A percentile compares a stretch with the other conserved stretches of the same genome.
Evolutionary conservation across 2,797 vertebrate genomes (phyloP).

Genomic region (Ptychobarbus kaznakovi): DNA sequence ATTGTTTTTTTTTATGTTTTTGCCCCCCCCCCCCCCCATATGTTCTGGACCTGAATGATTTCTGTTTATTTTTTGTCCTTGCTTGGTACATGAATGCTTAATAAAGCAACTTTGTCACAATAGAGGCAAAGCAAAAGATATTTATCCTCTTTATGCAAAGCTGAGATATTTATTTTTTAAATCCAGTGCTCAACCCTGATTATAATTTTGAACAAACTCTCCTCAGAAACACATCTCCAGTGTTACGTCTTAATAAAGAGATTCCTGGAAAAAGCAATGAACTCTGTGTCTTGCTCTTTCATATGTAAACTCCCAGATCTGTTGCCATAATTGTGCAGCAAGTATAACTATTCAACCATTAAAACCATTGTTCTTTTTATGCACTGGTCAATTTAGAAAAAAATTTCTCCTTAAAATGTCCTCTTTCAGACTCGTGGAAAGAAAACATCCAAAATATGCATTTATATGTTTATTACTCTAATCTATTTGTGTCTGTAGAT

Average conservation of each 20-base stretch:
- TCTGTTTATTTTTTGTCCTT: conserved; percentile 5
- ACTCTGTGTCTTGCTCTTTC: not conserved
- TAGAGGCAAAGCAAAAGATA: not conserved
- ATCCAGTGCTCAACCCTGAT: conserved; percentile 49
- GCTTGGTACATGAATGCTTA: conserved; percentile 31
- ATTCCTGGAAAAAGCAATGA: conserved; percentile 57
- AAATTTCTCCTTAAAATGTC: too few relatives aligned
- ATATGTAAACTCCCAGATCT: not conserved
- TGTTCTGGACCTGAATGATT: conserved; percentile 7
- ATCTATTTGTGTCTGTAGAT: too few relatives aligned
- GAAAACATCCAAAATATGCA: not conserved
- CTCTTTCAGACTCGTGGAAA: not conserved
- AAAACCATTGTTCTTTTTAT: not conserved
- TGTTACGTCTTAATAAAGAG: conserved; percentile 77
- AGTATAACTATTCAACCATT: not conserved
- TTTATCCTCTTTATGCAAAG: conserved; percentile 48
- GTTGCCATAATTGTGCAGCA: not conserved
- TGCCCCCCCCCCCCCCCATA: not conserved
- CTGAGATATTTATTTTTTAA: conserved; percentile 71
- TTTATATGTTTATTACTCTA: too few relatives aligned
- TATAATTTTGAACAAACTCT: conserved; percentile 20
- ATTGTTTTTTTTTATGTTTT: not conserved
- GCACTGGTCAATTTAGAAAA: not conserved
- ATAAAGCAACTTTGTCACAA: conserved; percentile 39
- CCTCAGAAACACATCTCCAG: conserved; percentile 42